Conservation (phyloP, 2,888 invertebrate species). For the Caenorhabditis uteleia region DNA sequence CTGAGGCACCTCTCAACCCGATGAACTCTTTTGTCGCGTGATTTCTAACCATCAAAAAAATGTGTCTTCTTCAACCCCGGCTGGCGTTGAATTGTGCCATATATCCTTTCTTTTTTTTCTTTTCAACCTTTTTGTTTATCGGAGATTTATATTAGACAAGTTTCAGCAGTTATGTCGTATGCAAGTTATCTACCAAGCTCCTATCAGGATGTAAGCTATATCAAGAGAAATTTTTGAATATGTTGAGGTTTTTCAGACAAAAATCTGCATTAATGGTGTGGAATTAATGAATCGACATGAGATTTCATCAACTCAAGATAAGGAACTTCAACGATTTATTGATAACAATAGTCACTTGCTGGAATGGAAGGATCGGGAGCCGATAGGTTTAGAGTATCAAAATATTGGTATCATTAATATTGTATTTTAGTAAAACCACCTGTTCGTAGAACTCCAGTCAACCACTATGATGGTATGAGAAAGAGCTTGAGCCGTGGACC, state of each 20-base stretch:
- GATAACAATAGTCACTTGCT: slow-evolving; percentile 51
- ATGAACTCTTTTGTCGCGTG: slow-evolving; percentile 22
- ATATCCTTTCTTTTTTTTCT: slow-evolving; percentile 1
- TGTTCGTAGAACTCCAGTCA: slow-evolving; percentile 16
- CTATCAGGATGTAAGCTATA: slow-evolving; percentile 29
- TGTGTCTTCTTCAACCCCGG: background rate
- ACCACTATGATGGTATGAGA: slow-evolving; percentile 36
- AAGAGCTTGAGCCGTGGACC: slow-evolving; percentile 38
- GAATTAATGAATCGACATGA: slow-evolving; percentile 65
- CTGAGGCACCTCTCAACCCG: slow-evolving; percentile 29
- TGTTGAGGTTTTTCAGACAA: slow-evolving; percentile 48
- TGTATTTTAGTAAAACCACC: slow-evolving; percentile 22
- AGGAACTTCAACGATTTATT: slow-evolving; percentile 53
- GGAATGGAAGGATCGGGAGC: slow-evolving; percentile 44
- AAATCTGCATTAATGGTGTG: slow-evolving; percentile 65
- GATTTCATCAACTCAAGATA: slow-evolving; percentile 61
- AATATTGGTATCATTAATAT: background rate
- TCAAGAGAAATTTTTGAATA: background rate
- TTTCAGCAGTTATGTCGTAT: slow-evolving; percentile 21
- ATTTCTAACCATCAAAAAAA: slow-evolving; percentile 22
- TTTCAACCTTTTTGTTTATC: background rate
- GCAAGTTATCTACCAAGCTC: slow-evolving; percentile 21
- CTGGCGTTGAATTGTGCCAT: too few relatives aligned
- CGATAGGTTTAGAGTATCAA: slow-evolving; percentile 6
- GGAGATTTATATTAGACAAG: too few relatives aligned